These are phyloP conservation scores for Callyntrura guangdongensis DNA, from an alignment of 2,888 invertebrate species.

Conservation along the genomic window DNA sequence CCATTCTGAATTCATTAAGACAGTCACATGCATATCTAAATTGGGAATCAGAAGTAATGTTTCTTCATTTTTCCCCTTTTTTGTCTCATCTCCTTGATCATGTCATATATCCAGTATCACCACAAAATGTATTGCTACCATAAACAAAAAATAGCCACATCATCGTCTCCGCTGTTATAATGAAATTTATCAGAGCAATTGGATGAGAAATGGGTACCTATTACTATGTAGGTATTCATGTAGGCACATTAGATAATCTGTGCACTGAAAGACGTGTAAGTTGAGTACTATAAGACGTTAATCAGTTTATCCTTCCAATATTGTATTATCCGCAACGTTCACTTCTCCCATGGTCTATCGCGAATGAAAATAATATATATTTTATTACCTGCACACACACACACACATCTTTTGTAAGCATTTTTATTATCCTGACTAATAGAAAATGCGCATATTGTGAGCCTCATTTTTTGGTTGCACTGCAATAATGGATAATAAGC, in stretches of 20 bases:
- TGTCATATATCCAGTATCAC: slow-evolving; percentile 48
- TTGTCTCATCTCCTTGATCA: not conserved
- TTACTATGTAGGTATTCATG: not conserved
- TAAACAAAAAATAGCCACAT: slow-evolving; percentile 27
- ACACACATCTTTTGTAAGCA: not conserved
- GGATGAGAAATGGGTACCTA: not conserved
- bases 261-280: not conserved
- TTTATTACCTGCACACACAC: slow-evolving; percentile 46
- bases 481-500: slow-evolving; percentile 60
- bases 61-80: slow-evolving; percentile 48
- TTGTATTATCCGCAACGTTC: slow-evolving; percentile 16
- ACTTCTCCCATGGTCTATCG: slow-evolving; percentile 11
- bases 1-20: not conserved
- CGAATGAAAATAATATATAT: slow-evolving; percentile 8
- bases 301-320: slow-evolving; percentile 15
- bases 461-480: slow-evolving; percentile 38
- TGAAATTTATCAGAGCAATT: not conserved
- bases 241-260: not conserved
- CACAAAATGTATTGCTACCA: not conserved
- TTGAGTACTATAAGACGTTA: slow-evolving; percentile 20
- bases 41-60: slow-evolving; percentile 62
- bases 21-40: slow-evolving; percentile 63
- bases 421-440: slow-evolving; percentile 37
- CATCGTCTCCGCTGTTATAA: not conserved
- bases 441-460: slow-evolving; percentile 55